Conservation (phyloP, 1,140 invertebrate species). For the Conus betulinus region DNA sequence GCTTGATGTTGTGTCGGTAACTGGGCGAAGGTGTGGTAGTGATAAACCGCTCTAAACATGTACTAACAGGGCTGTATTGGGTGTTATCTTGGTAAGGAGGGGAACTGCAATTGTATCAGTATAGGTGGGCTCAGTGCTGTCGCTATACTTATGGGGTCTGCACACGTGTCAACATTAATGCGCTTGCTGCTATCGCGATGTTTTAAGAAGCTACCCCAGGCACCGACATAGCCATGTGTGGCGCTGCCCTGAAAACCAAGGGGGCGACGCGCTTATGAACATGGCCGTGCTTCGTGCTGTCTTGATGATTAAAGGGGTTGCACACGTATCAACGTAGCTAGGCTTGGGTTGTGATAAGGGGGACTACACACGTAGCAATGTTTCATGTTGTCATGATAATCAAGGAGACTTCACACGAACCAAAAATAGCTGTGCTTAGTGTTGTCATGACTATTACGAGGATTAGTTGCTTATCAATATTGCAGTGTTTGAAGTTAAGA, state of each 20-base stretch:
- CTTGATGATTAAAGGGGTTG: constrained; percentile 50
- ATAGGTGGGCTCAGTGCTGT: no score
- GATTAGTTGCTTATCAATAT: constrained; percentile 55
- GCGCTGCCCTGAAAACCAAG: not conserved
- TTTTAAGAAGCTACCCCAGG: no score
- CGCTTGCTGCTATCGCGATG: no score
- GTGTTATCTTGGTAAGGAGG: no score
- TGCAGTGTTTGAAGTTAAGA: no score
- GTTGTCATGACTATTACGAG: constrained; percentile 38
- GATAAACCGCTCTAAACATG: no score
- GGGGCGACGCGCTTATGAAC: constrained; percentile 25
- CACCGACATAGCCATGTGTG: not conserved
- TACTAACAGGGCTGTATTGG: no score
- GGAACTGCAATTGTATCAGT: no score
- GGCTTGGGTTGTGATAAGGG: constrained; percentile 30
- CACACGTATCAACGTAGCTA: constrained; percentile 58
- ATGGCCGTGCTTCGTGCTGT: constrained; percentile 43
- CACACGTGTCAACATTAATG: no score
- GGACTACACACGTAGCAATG: constrained; percentile 44
- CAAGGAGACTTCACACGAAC: constrained; percentile 63
- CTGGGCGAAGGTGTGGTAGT: no score
- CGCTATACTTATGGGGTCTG: no score
- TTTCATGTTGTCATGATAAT: constrained; percentile 43
- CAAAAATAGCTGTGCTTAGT: constrained; percentile 44
- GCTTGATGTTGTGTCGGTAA: no score